Evolutionary conservation across 2,888 invertebrate genomes (phyloP).

Genomic region (Druceiella hillmani): DNA sequence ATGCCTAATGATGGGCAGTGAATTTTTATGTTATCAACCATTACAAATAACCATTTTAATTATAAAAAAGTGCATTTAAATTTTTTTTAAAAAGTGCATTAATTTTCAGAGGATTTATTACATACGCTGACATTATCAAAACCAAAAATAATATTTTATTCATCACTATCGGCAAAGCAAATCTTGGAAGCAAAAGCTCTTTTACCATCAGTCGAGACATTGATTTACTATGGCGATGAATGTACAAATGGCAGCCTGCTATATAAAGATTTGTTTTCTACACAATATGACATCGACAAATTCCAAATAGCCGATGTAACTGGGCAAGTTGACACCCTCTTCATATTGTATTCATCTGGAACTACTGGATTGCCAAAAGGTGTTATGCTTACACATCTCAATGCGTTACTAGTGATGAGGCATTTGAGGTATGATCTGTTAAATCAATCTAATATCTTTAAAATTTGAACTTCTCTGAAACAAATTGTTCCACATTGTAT

Average conservation of each 20-base stretch:
- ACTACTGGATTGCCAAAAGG: constrained; percentile 77
- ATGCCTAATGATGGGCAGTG: no score
- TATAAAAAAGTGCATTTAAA: no score
- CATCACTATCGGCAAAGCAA: constrained; percentile 52
- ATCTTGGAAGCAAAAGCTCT: constrained; percentile 49
- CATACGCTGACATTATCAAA: constrained; percentile 64
- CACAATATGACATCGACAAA: constrained; percentile 32
- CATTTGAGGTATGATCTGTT: constrained; percentile 47
- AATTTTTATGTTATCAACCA: no score
- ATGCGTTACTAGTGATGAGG: constrained; percentile 45
- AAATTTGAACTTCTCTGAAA: no score
- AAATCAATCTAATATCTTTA: no score
- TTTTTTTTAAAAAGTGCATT: no score
- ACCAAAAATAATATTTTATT: constrained; percentile 65
- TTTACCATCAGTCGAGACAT: constrained; percentile 46
- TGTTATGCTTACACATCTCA: constrained; percentile 66
- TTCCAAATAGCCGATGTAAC: constrained; percentile 48
- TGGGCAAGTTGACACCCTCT: constrained; percentile 51
- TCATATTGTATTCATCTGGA: constrained; percentile 75
- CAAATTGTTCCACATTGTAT: no score
- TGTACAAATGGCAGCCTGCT: constrained; percentile 37
- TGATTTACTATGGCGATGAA: constrained; percentile 54
- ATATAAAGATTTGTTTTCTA: constrained; percentile 34
- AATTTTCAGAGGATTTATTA: constrained; percentile 57
- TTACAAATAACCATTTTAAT: no score